Conservation (phyloP, 2,888 invertebrate genomes). For the Ligdia adustata region DNA sequence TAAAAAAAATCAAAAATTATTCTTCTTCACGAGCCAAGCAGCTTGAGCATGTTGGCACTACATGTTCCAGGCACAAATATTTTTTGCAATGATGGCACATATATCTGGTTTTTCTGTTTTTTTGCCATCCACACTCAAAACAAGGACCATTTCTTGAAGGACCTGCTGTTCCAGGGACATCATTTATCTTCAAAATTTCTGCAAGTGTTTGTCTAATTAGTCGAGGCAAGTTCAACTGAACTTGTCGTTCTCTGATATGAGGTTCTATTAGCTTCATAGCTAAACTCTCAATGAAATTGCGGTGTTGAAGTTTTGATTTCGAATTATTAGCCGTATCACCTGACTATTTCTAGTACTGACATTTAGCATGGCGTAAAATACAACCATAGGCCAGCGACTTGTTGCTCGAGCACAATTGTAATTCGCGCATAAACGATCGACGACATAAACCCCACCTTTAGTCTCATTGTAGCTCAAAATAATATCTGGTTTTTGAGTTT, state of each 20-base stretch:
- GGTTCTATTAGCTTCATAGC: neutral
- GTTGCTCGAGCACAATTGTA: conserved; percentile 36
- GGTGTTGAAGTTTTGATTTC: conserved; percentile 2
- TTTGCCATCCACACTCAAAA: conserved; percentile 5
- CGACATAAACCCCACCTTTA: conserved; percentile 23
- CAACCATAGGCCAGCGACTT: conserved; percentile 31
- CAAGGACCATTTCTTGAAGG: neutral
- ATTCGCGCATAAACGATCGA: conserved; percentile 34
- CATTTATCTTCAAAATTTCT: conserved; percentile 22
- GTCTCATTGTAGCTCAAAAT: conserved; percentile 36
- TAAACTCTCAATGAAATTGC: conserved; percentile 4
- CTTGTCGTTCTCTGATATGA: conserved; percentile 11
- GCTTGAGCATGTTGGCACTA: no score
- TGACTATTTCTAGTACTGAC: conserved; percentile 1
- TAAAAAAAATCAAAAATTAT: no score
- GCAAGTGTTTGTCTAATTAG: conserved; percentile 18
- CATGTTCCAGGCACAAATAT: neutral
- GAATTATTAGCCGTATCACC: conserved; percentile 5
- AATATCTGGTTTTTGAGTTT: conserved; percentile 32
- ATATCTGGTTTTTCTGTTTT: no score
- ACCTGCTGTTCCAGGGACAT: conserved; percentile 8
- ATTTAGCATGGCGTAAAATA: no score
- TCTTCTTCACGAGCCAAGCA: no score
- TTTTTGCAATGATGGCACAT: conserved; percentile 2
- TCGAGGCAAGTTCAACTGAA: conserved; percentile 26